Conservation (phyloP, 23 tunicate genomes). For the Halocynthia roretzi region DNA sequence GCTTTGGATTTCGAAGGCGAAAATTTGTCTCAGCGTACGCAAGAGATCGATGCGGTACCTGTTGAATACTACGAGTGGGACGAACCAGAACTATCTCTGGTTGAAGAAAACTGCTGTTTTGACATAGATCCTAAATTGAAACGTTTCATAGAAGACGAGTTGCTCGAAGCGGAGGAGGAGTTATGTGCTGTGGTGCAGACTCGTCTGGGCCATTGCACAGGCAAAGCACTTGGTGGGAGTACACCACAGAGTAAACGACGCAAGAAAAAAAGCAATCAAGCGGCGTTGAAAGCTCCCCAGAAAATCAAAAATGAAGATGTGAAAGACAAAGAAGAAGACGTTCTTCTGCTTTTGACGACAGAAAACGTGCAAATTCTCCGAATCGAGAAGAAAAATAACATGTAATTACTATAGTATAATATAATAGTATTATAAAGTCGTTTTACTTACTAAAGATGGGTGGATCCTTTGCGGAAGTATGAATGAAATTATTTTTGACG, state of each 20-base stretch:
- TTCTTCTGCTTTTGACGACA: conserved; percentile 4
- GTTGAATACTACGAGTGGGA: conserved; percentile 9
- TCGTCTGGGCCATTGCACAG: not conserved
- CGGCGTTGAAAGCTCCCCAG: too few species aligned
- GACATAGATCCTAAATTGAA: not conserved
- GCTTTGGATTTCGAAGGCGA: not conserved
- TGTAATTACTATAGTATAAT: too few species aligned
- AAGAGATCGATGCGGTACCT: not conserved
- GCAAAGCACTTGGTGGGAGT: not conserved
- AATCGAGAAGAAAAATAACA: not conserved
- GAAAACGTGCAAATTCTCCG: conserved; percentile 4
- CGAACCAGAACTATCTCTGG: not conserved
- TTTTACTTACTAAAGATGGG: too few species aligned
- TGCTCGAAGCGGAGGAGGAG: conserved; percentile 7
- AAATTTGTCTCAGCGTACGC: not conserved
- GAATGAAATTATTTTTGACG: too few species aligned
- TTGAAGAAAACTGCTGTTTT: not conserved
- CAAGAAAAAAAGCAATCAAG: not conserved
- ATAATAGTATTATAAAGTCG: too few species aligned
- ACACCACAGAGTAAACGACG: not conserved
- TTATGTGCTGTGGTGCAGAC: not conserved
- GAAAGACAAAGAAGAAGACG: not conserved
- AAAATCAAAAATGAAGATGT: too few species aligned
- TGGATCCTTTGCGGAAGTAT: too few species aligned
- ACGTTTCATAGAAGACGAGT: conserved; percentile 13